Evolutionary conservation across 1,140 invertebrate genomes (phyloP).

Genomic region (Pachypsylla venusta): DNA sequence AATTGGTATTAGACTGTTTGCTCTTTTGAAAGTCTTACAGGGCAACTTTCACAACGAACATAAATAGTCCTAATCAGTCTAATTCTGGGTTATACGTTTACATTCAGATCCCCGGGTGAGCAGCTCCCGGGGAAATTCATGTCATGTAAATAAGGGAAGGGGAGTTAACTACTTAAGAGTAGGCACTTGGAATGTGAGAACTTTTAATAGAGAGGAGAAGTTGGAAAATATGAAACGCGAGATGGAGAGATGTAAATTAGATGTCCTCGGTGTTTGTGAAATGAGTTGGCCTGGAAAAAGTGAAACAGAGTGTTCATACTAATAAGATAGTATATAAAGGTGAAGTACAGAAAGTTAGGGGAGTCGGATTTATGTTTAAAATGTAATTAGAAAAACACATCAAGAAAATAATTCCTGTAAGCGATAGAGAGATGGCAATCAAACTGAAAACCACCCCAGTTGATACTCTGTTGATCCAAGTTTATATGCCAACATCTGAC

Average conservation of each 20-base stretch:
- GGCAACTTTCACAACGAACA: not conserved
- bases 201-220: conserved; percentile 18
- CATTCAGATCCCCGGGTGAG: not conserved
- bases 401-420: not conserved
- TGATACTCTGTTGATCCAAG: conserved; percentile 10
- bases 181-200: conserved; percentile 21
- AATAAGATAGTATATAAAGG: too few relatives aligned
- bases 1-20: not conserved
- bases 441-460: conserved; percentile 2
- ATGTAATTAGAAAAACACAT: not conserved
- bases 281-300: conserved; percentile 18
- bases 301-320: not conserved
- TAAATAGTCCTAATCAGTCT: not conserved
- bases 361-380: not conserved
- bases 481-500: conserved; percentile 12
- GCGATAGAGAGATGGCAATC: conserved; percentile 2
- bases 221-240: conserved; percentile 17
- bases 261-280: conserved; percentile 19
- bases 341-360: not conserved
- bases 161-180: conserved; percentile 16
- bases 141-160: not conserved
- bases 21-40: not conserved
- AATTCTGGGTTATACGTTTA: not conserved
- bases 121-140: not conserved
- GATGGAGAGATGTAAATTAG: conserved; percentile 18